A percentile compares a stretch with the other conserved stretches of the same genome.
These are phyloP conservation scores for Loris lydekkerianus DNA, from an alignment of 2,797 vertebrate species.

Conservation along the genomic window DNA sequence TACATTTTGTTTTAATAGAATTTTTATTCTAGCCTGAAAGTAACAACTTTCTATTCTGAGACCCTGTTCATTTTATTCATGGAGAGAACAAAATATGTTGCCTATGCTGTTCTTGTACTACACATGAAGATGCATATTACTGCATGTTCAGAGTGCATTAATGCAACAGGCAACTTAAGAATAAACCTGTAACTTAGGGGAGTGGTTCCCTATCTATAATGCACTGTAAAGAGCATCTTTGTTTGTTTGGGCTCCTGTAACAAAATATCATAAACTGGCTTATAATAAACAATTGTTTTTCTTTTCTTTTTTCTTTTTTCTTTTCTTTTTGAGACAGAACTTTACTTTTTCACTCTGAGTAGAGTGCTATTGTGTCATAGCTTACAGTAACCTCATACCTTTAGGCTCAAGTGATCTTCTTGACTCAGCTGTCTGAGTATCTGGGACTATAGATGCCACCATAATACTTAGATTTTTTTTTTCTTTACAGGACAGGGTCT, in stretches of 20 bases:
- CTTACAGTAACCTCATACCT: too few species aligned
- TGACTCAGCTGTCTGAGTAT: too few species aligned
- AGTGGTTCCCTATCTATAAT: too few species aligned
- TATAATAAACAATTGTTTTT: not conserved
- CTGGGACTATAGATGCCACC: too few species aligned
- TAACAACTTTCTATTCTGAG: not conserved
- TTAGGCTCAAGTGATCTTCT: too few species aligned
- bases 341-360: too few species aligned
- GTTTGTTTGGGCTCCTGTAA: not conserved
- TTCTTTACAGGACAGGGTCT: too few species aligned
- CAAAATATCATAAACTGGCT: not conserved
- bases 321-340: not conserved
- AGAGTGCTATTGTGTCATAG: too few species aligned
- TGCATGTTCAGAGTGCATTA: not conserved
- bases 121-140: not conserved
- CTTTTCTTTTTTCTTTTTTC: not conserved
- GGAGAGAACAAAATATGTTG: not conserved
- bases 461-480: too few species aligned
- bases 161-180: not conserved
- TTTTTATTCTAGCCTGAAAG: not conserved
- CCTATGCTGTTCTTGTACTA: not conserved
- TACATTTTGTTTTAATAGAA: not conserved
- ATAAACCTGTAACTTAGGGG: too few species aligned
- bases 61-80: slow-evolving; percentile 9
- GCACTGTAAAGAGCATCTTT: not conserved